These are phyloP conservation scores for Melanotaenia duboulayi DNA, from an alignment of 2,113 vertebrate genomes.

Conservation along the genomic window DNA sequence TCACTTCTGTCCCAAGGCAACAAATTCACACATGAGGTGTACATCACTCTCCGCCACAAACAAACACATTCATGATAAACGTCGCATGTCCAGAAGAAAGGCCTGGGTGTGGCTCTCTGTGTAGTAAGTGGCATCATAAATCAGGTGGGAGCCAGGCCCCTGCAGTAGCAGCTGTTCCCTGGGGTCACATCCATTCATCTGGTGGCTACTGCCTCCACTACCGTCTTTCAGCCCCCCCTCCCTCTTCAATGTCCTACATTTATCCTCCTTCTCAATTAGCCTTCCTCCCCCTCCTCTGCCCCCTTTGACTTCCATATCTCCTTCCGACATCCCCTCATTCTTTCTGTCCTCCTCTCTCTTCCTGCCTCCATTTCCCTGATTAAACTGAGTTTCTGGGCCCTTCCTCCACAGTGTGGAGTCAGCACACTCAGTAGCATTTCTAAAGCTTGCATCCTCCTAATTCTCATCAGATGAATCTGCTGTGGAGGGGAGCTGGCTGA, in stretches of 20 bases:
- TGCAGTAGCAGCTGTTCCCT: constrained; percentile 57
- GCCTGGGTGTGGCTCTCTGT: constrained; percentile 34
- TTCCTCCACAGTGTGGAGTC: constrained; percentile 10
- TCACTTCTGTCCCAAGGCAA: constrained; percentile 11
- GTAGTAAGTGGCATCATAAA: constrained; percentile 60
- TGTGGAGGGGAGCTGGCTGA: background rate
- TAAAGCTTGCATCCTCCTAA: background rate
- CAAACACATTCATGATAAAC: constrained; percentile 8
- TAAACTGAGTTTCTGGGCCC: constrained; percentile 50
- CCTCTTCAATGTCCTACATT: constrained; percentile 44
- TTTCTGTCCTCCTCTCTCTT: constrained; percentile 31
- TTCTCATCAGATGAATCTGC: constrained; percentile 5
- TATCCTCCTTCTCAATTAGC: constrained; percentile 62
- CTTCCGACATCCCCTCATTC: constrained; percentile 12
- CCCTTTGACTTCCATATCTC: constrained; percentile 29
- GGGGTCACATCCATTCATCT: constrained; percentile 67
- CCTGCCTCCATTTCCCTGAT: constrained; percentile 75
- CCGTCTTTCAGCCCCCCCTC: constrained; percentile 19
- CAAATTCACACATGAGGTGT: constrained; percentile 8
- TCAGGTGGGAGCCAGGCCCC: constrained; percentile 48
- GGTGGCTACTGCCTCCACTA: constrained; percentile 39
- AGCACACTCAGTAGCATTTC: background rate
- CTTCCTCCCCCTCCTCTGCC: constrained; percentile 13
- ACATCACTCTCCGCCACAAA: constrained; percentile 11
- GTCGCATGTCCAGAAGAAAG: constrained; percentile 25